Base-by-base conservation (phyloP, 2,888 invertebrate genomes). In the Drosophila recens region DNA sequence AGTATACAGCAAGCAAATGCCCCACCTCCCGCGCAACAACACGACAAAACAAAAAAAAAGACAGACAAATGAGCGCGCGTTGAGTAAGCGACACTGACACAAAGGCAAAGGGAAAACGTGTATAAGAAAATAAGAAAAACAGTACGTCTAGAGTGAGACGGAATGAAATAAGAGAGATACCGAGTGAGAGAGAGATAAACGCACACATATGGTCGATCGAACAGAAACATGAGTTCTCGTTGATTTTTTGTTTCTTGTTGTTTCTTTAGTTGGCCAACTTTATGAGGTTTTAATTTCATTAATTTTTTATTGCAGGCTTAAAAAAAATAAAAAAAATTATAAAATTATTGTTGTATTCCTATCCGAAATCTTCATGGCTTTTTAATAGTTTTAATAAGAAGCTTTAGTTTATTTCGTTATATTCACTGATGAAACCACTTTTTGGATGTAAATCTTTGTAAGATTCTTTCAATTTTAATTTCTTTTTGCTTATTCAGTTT, bases 81-180 rank as follows among this genome's bases (percentile, higher is more conserved):
- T 85, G 71, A 66, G 71, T 67, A 82, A 85, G 61, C 59, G 49
- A 48, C 51, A 63, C 63, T 51, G 59, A 72, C 51, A 74, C 68
- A 81, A 72, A 78, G 40, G 49, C 69, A 69, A 63, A 72, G 68
- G 65, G 67, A 79, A 74, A 82, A 79, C 59, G 68, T 79, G 74
- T 67, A 85, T 79, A 68, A 57, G 27, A 69, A 69, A 65, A 81
- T 76, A 70, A 57, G 30, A 67, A 70, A 67, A 67, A 78, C 73
- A 57, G 34, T 54, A 43, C 64, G 79, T 27, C 54, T 59, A 43
- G 20, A 71, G 10, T n/a, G 42, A 48, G 51, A 40, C 33, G 13
- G 15, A 23, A 33, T 38, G 10, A 30, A 36, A 15, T 2, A 34
- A 40, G 48, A 53, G 46, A 48, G 42, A 52, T 8, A 30, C 8